Percentiles rank a stretch among this genome's conserved stretches.
phyloP scores from a whole-genome alignment of 2,888 invertebrate species.

The Julus scanicus region DNA sequence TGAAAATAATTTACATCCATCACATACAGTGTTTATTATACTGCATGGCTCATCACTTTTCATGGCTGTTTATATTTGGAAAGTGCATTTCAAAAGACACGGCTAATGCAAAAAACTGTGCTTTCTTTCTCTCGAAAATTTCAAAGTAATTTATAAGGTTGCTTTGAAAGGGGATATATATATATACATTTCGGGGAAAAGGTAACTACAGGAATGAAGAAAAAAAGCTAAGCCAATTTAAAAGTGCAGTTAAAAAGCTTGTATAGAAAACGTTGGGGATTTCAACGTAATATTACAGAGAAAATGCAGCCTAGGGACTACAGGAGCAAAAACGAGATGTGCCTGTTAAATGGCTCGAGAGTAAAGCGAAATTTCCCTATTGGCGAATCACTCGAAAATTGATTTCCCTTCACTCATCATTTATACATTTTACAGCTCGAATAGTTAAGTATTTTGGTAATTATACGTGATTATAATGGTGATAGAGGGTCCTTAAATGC shows the following conservation, averaged over 20 bases:
- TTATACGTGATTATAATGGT: not conserved
- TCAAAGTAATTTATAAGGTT: not conserved
- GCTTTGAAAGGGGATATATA: not conserved
- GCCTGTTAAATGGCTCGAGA: not conserved
- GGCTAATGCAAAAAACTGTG: not conserved
- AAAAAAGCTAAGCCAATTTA: constrained; percentile 3
- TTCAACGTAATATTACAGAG: not conserved
- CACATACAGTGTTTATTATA: not conserved
- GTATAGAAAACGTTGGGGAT: not conserved
- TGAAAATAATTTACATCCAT: not conserved
- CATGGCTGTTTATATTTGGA: not conserved
- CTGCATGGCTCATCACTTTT: not conserved
- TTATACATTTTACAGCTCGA: not conserved
- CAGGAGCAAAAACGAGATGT: not conserved
- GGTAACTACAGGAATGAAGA: not conserved
- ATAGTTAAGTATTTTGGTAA: not conserved
- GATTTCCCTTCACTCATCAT: constrained; percentile 26
- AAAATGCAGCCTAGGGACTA: not conserved
- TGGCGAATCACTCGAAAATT: not conserved
- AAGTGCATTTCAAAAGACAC: not conserved
- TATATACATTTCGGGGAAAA: not conserved
- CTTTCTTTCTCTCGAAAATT: not conserved
- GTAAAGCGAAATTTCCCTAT: not conserved
- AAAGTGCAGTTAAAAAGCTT: not conserved
- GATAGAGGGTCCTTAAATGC: no score